A percentile compares a stretch with the other conserved stretches of the same genome.
phyloP scores from a whole-genome alignment of 2,113 vertebrate genomes.

The Euleptes europaea region DNA sequence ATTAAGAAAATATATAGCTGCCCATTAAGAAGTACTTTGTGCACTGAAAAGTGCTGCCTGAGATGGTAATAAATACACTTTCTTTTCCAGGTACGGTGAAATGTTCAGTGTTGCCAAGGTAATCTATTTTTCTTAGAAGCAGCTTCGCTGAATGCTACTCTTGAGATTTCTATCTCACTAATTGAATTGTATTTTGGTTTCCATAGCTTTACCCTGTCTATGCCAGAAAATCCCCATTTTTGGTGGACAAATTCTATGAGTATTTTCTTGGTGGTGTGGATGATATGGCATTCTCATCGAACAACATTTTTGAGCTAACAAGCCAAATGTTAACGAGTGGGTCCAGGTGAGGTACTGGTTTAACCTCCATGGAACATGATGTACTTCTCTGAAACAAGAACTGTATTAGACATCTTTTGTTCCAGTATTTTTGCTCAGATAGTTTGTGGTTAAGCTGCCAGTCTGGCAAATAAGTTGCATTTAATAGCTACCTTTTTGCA shows the following conservation, averaged over 20 bases:
- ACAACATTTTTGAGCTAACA: slow-evolving; percentile 72
- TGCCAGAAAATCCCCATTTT: slow-evolving; percentile 76
- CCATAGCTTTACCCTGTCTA: slow-evolving; percentile 74
- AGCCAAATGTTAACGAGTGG: slow-evolving; percentile 77
- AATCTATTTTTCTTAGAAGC: slow-evolving; percentile 23
- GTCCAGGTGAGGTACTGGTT: slow-evolving; percentile 65
- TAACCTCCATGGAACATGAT: not conserved
- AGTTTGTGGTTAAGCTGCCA: not conserved
- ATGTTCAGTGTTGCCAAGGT: slow-evolving; percentile 74
- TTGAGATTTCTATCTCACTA: not conserved
- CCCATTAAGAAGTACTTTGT: not conserved
- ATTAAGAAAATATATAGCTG: not conserved
- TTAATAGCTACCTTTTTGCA: not conserved
- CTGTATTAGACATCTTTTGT: not conserved
- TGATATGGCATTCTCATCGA: slow-evolving; percentile 79
- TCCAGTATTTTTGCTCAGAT: not conserved
- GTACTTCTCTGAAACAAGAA: not conserved
- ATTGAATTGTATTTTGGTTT: not conserved
- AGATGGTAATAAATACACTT: not conserved
- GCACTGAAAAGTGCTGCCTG: not conserved
- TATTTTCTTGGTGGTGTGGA: slow-evolving; percentile 82
- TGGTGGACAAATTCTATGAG: slow-evolving; percentile 81
- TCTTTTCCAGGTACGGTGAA: slow-evolving; percentile 75
- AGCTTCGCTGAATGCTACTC: not conserved
- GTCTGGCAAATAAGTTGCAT: not conserved